Evolutionary conservation across 1,140 invertebrate genomes (phyloP), one percentile per base, ranked within the genome.

Genomic region (Procambarus virginalis): DNA sequence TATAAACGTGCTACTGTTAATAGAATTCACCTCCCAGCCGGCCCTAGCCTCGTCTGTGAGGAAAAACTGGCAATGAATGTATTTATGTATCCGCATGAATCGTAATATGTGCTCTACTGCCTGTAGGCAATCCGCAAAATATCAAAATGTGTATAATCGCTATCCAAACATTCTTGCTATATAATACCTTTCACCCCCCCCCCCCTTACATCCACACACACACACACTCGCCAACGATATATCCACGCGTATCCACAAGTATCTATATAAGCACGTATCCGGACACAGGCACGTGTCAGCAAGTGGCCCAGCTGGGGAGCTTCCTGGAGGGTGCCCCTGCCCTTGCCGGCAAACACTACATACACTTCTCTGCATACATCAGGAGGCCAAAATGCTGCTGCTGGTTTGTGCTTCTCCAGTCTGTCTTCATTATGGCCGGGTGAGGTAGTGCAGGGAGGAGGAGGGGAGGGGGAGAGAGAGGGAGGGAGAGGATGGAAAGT

Each of bases 351-450:
- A 81, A 60, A 81, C 12, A 81, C 5, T 51, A 81, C n/a, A 81
- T 14, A 60, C 79, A 60, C 79, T 81, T 81, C 34, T 34, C 34
- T 60, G 55, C 79, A 81, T 81, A 81, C 10, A 64, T 81, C 79
- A 81, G 79, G n/a, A 60, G 60, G 6, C 51, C 49, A 34, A 20
- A 3, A 34, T 1, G 34, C 34, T 60, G 55, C 22, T 60, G 3
- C 60, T 45, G 8, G n/a, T 48, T 12, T n/a, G n/a, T 60, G n/a
- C 10, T 12, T 49, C 5, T 3, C 51, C 79, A 22, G 46, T 81
- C 51, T 22, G 51, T 81, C 79, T 58, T 49, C 60, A 81, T 81
- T 81, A 60, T 81, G 79, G 8, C 79, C 9, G 34, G 4, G 51
- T 9, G 12, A 12, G 51, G 6, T 14, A 45, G 45, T 8, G 17